phyloP scores from a whole-genome alignment of 2,888 invertebrate species.

The Diplazon laetatorius region DNA sequence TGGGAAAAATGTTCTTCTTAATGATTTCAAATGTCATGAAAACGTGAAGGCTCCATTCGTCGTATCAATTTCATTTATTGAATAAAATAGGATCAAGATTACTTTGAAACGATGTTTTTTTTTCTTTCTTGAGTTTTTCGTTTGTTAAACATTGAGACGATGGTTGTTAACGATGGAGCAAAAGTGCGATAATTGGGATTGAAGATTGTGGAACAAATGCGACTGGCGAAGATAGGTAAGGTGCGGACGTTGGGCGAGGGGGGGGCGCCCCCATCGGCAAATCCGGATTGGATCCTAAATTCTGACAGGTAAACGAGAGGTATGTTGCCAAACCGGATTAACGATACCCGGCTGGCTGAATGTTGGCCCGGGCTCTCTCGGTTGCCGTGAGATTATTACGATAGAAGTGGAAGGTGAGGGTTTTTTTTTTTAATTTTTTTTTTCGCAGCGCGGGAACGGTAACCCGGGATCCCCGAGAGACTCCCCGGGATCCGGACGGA shows the following conservation, averaged over 20 bases:
- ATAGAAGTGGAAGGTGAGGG: constrained; percentile 54
- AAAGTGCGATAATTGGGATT: neutral
- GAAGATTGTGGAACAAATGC: constrained; percentile 10
- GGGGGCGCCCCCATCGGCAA: constrained; percentile 48
- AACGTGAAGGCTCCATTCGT: no score
- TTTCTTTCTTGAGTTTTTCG: no score
- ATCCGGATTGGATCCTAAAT: constrained; percentile 58
- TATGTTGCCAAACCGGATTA: constrained; percentile 68
- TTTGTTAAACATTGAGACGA: no score
- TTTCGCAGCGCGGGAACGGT: constrained; percentile 37
- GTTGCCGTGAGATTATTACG: constrained; percentile 52
- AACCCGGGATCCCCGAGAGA: constrained; percentile 19
- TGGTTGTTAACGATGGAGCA: neutral
- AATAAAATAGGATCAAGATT: no score
- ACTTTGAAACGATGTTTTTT: no score
- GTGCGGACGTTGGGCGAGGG: constrained; percentile 24
- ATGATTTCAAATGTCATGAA: no score
- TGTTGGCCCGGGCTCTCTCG: constrained; percentile 33
- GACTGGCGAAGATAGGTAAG: neutral
- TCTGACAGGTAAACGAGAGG: constrained; percentile 65
- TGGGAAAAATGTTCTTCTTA: no score
- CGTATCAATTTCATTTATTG: no score
- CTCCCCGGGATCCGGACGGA: neutral
- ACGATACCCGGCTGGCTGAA: constrained; percentile 50
- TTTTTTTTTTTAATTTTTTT: no score